Evolutionary conservation across 2,888 invertebrate species (phyloP).

Genomic region (Ophioninae sp.): DNA sequence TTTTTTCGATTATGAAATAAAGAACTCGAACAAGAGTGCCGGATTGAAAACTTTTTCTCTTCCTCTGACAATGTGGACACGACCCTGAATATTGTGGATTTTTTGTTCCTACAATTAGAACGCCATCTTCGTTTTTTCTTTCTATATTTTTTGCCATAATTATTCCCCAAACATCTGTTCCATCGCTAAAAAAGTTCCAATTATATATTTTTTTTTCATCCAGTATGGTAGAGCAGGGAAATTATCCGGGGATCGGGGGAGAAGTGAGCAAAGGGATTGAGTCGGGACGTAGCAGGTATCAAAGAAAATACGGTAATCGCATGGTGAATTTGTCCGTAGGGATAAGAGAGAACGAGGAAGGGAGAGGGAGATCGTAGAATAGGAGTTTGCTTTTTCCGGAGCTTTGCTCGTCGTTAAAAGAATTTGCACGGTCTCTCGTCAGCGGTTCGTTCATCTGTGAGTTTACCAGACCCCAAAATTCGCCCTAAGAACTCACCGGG

Average conservation of each 20-base stretch:
- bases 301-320: constrained; percentile 76
- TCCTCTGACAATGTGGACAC: not conserved
- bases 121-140: constrained; percentile 1
- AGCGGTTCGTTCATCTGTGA: constrained; percentile 78
- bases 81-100: not conserved
- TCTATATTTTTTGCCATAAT: constrained; percentile 10
- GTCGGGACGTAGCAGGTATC: constrained; percentile 62
- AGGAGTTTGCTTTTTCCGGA: constrained; percentile 70
- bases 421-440: constrained; percentile 79
- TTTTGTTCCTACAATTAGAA: not conserved
- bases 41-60: not conserved
- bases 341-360: constrained; percentile 17
- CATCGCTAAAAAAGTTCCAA: constrained; percentile 51
- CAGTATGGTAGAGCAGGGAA: constrained; percentile 23
- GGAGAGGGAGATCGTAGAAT: constrained; percentile 22
- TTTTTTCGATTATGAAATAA: not conserved
- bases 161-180: constrained; percentile 53
- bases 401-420: constrained; percentile 79
- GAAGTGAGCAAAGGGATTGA: constrained; percentile 40
- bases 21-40: not conserved
- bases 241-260: constrained; percentile 7
- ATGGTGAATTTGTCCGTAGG: constrained; percentile 62
- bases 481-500: constrained; percentile 51
- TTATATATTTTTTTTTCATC: constrained; percentile 42
- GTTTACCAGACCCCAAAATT: constrained; percentile 41